A percentile compares a stretch with the other conserved stretches of the same genome.
phyloP scores from a whole-genome alignment of 1,140 invertebrate genomes.

The Lucilia cuprina region DNA sequence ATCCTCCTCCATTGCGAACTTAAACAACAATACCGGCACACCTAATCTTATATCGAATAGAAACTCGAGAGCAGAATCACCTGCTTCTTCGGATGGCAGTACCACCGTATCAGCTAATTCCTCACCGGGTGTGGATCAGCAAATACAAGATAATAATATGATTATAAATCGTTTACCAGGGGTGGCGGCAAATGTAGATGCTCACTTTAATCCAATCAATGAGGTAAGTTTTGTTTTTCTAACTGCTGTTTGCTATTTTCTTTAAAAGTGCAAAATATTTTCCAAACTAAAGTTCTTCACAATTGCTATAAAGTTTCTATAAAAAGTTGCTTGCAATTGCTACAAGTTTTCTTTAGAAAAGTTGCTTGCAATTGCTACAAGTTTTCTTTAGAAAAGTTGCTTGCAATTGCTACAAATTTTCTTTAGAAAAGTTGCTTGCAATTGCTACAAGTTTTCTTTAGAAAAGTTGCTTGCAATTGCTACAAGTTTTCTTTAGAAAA shows the following conservation, averaged over 20 bases:
- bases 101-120: slow-evolving; percentile 82
- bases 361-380: no score
- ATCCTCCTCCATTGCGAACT: not conserved
- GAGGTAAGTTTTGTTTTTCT: slow-evolving; percentile 46
- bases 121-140: slow-evolving; percentile 74
- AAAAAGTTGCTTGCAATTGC: no score
- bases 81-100: slow-evolving; percentile 68
- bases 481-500: no score
- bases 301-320: no score
- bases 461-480: no score
- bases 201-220: slow-evolving; percentile 60
- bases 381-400: no score
- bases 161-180: slow-evolving; percentile 46
- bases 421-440: no score
- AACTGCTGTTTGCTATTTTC: not conserved
- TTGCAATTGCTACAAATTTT: no score
- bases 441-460: no score
- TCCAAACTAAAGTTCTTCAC: no score
- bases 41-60: slow-evolving; percentile 61
- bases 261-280: no score
- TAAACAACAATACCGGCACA: slow-evolving; percentile 60
- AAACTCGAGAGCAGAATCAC: slow-evolving; percentile 57
- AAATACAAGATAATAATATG: slow-evolving; percentile 66
- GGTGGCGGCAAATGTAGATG: slow-evolving; percentile 38
- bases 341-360: no score